Percentiles rank a stretch among this genome's conserved stretches.
Conservation (phyloP, 92 coral and sea anemone genomes). For the Epizoanthus stellaris region DNA sequence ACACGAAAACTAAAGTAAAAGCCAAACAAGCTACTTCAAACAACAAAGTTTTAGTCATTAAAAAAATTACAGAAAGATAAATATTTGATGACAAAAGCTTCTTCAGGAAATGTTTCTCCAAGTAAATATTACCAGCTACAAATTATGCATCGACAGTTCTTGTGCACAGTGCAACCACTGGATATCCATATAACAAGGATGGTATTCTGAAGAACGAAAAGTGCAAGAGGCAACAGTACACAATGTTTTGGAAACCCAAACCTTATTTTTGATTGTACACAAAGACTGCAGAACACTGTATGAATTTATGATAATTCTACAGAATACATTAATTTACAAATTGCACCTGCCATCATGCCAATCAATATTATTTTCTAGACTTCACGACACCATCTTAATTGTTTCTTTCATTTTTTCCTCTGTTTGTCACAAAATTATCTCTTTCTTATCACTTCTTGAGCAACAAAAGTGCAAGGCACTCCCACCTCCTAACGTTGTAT, state of each 20-base stretch:
- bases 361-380: not conserved
- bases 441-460: not conserved
- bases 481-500: not conserved
- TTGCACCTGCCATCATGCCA: conserved; percentile 21
- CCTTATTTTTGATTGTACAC: not conserved
- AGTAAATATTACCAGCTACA: not conserved
- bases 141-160: too few species aligned
- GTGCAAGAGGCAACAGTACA: not conserved
- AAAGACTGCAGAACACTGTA: not conserved
- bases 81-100: conserved; percentile 26
- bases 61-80: conserved; percentile 20
- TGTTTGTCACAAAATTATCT: too few species aligned
- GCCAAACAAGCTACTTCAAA: not conserved
- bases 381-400: not conserved
- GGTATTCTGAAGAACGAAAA: not conserved
- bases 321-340: conserved; percentile 1
- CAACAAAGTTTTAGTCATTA: conserved; percentile 1
- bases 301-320: not conserved
- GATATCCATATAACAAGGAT: too few species aligned
- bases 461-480: conserved; percentile 2
- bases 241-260: conserved; percentile 7
- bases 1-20: not conserved
- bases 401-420: too few species aligned
- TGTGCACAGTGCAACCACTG: too few species aligned
- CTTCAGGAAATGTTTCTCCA: not conserved